Percentiles rank a stretch among this genome's conserved stretches.
Evolutionary conservation across 2,113 vertebrate species (phyloP).

Genomic region (Triplophysa dalaica): DNA sequence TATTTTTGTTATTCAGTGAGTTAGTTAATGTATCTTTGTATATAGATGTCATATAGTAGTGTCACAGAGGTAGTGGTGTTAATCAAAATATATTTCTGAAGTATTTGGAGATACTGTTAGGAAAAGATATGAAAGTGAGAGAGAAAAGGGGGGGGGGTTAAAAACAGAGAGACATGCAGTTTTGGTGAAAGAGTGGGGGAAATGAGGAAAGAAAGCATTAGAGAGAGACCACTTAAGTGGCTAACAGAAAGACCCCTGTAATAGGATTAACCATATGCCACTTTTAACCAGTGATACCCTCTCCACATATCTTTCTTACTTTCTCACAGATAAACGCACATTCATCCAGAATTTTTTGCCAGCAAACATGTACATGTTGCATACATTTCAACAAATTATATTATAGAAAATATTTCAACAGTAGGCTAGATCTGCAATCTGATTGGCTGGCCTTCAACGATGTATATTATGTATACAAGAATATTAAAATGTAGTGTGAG

Average conservation of each 20-base stretch:
- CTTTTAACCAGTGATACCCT: conserved; percentile 41
- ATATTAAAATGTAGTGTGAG: no score
- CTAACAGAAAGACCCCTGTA: conserved; percentile 32
- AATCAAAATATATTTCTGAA: not conserved
- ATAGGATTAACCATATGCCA: conserved; percentile 49
- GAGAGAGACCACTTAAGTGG: conserved; percentile 31
- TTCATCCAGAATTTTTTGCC: no score
- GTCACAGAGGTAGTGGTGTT: not conserved
- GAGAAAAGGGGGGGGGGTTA: conserved; percentile 1
- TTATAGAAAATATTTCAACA: no score
- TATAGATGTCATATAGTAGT: not conserved
- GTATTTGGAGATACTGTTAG: not conserved
- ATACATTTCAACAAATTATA: no score
- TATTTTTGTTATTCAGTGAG: not conserved
- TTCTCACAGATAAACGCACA: not conserved
- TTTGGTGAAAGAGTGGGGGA: conserved; percentile 5
- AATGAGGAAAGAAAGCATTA: conserved; percentile 22
- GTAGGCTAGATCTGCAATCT: not conserved
- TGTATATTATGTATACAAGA: no score
- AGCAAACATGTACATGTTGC: no score
- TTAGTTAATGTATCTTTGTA: not conserved
- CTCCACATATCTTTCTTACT: not conserved
- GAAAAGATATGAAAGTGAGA: not conserved
- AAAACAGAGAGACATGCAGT: conserved; percentile 17
- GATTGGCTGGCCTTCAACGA: not conserved